These are phyloP conservation scores for Dicycla oo DNA, from an alignment of 2,888 invertebrate genomes.

Conservation along the genomic window DNA sequence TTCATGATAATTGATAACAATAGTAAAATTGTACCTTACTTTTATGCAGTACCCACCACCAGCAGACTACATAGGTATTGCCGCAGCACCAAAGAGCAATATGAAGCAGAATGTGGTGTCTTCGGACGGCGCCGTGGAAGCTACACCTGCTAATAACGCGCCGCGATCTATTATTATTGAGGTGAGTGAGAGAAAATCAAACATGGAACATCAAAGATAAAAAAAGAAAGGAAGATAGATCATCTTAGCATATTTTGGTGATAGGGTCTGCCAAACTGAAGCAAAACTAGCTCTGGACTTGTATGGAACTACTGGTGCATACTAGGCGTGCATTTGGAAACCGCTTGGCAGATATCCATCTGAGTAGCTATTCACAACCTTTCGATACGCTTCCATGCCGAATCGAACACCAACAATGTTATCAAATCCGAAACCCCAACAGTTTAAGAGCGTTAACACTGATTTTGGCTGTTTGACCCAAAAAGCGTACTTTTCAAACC, in stretches of 20 bases:
- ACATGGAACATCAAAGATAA: neutral
- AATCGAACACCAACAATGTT: no score
- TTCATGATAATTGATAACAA: neutral
- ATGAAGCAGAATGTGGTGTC: conserved; percentile 23
- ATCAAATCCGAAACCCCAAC: no score
- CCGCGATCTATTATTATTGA: conserved; percentile 30
- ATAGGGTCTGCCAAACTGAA: neutral
- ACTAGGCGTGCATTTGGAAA: neutral
- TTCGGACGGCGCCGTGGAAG: conserved; percentile 10
- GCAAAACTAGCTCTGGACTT: neutral
- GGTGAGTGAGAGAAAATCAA: conserved; percentile 4
- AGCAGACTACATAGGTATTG: conserved; percentile 12
- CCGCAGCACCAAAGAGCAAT: neutral
- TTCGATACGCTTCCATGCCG: no score
- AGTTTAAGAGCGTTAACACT: no score
- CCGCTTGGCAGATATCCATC: neutral
- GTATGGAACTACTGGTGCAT: no score
- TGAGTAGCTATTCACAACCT: no score
- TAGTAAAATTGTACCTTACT: neutral
- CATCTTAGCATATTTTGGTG: neutral
- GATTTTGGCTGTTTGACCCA: no score
- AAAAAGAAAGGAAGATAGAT: no score
- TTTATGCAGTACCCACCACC: conserved; percentile 23
- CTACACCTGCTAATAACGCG: conserved; percentile 21
- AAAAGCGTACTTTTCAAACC: no score